Evolutionary conservation across 2,113 vertebrate genomes (phyloP), one percentile per base, ranked within the genome.

Genomic region (Lophura nycthemera): DNA sequence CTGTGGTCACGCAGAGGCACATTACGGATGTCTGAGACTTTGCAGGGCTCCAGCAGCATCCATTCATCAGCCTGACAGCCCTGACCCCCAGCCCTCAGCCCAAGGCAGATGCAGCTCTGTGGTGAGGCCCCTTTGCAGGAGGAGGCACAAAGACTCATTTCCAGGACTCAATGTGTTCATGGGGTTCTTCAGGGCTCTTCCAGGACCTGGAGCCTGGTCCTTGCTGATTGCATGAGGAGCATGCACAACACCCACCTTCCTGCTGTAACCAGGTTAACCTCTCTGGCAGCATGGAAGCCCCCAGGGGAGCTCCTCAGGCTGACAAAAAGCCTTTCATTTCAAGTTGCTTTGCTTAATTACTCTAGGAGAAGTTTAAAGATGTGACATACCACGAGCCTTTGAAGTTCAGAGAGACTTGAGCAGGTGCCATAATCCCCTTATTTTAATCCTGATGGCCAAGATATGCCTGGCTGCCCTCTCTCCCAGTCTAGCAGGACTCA

Each of bases 371-470:
- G 7, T 77, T 81, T 47, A 21, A 84, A 92, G 86, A 84, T 90
- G 61, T 1, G 38, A 76, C 43, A 57, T 54, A 69, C 76, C 83
- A 47, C 0, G 4, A 91, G 89, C 66, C 96, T 97, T 95, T 96
- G 92, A 97, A 93, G 91, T 93, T 80, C 91, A 93, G 94, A 91
- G 87, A 92, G 91, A 11, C 89, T 76, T 34, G 4, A 88, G 88
- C 91, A 92, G 95, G 91, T 90, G 91, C 67, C 0, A 8, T 94
- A 96, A 97, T 96, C 96, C 89, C 96, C 91, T 96, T 84, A 74
- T 56, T 56, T 78, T 95, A 89, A 96, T 95, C 88, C 96, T 67
- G 89, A 92, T 95, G 83, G 59, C 87, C 83, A 80, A 73, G 93
- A 92, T 90, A 67, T 0, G 0, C 10, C 10, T 52, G 80, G 38